phyloP scores from a whole-genome alignment of 53 echinoderm and acorn worm species.

The Mesocentrotus franciscanus region DNA sequence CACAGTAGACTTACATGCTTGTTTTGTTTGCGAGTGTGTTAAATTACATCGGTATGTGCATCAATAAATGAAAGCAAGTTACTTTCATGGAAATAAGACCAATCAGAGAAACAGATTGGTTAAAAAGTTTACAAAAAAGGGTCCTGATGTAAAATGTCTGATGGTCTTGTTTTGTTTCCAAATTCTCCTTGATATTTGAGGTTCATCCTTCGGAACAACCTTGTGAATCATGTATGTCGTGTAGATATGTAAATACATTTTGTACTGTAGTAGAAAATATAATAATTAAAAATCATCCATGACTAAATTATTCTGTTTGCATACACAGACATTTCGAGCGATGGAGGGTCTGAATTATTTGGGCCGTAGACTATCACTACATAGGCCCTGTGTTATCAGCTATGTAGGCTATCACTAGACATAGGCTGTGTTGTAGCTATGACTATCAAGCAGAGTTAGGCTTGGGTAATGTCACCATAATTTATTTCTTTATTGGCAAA shows the following conservation, averaged over 20 bases:
- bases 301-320: background rate
- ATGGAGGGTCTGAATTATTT: background rate
- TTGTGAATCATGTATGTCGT: conserved; percentile 12
- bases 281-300: background rate
- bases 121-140: too few relatives aligned
- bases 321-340: background rate
- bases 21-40: too few relatives aligned
- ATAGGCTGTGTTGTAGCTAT: background rate
- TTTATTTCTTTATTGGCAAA: too few relatives aligned
- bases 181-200: background rate
- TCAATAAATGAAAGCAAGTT: too few relatives aligned
- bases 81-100: background rate
- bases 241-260: conserved; percentile 44
- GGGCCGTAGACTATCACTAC: background rate
- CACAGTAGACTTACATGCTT: too few relatives aligned
- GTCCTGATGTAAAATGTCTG: too few relatives aligned
- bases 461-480: too few relatives aligned
- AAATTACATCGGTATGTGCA: too few relatives aligned
- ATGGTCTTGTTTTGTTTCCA: background rate
- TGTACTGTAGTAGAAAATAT: conserved; percentile 11
- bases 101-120: background rate
- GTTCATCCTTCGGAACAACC: background rate
- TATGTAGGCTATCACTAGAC: background rate
- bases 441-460: background rate
- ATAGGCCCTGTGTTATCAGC: background rate